Evolutionary conservation across 2,888 invertebrate species (phyloP).

Genomic region (Brenthis ino): DNA sequence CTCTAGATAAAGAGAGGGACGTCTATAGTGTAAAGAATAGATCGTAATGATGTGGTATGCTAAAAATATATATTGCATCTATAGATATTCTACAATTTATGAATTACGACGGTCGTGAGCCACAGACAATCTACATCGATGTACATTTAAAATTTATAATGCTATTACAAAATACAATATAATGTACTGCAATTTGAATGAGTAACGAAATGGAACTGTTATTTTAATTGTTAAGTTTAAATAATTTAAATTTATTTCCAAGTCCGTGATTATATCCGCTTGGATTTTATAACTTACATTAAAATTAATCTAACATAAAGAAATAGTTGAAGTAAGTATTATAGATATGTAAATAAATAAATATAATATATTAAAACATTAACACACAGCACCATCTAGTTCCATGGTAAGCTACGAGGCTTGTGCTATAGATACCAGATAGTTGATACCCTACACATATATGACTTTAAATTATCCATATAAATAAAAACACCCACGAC

Average conservation of each 20-base stretch:
- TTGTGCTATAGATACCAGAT: too few relatives aligned
- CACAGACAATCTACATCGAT: conserved; percentile 50
- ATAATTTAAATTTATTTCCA: conserved; percentile 8
- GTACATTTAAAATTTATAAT: conserved; percentile 55
- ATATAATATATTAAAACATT: too few relatives aligned
- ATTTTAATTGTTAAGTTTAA: conserved; percentile 35
- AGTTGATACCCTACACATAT: too few relatives aligned
- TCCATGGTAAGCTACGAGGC: too few relatives aligned
- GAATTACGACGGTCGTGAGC: conserved; percentile 54
- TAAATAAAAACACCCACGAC: too few relatives aligned
- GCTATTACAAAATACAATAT: conserved; percentile 55
- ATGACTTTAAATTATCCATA: too few relatives aligned
- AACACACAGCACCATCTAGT: too few relatives aligned
- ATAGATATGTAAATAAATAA: too few relatives aligned
- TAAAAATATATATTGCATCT: not conserved
- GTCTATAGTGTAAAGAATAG: not conserved
- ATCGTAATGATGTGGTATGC: not conserved
- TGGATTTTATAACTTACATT: not conserved
- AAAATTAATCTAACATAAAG: too few relatives aligned
- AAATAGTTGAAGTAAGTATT: too few relatives aligned
- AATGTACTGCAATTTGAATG: conserved; percentile 48
- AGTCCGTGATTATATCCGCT: conserved; percentile 8
- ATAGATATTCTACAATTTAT: conserved; percentile 44
- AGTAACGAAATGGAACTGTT: conserved; percentile 46
- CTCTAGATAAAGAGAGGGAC: too few relatives aligned